Percentiles rank a stretch among this genome's conserved stretches.
Conservation (phyloP, 64 coral and sea anemone species). For the Actinia equina region DNA sequence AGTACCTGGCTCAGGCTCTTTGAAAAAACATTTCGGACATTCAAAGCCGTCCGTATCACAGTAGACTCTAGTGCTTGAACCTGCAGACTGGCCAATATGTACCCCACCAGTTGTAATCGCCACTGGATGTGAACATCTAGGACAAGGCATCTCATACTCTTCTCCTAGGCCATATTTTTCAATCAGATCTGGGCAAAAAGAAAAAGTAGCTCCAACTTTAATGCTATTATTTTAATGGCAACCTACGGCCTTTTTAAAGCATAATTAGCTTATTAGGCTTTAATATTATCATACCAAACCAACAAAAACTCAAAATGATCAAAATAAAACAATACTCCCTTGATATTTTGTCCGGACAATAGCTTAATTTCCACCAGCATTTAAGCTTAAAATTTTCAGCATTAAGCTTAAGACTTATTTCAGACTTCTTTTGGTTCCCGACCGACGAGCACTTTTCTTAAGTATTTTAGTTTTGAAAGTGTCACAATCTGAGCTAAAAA, state of each 20-base stretch:
- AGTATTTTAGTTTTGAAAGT: background rate
- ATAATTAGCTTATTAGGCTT: background rate
- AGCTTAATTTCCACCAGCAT: too few species aligned
- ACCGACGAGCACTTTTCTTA: background rate
- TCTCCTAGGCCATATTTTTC: background rate
- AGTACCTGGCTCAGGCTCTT: background rate
- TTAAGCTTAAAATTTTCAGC: too few species aligned
- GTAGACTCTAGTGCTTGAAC: constrained; percentile 1
- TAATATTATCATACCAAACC: background rate
- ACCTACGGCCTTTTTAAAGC: too few species aligned
- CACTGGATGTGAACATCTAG: background rate
- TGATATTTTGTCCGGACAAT: background rate
- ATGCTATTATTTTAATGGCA: too few species aligned
- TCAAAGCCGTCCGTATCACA: background rate
- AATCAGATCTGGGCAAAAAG: background rate
- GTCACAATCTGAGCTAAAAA: background rate
- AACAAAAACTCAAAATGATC: too few species aligned
- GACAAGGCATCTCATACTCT: background rate
- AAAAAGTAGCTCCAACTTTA: background rate
- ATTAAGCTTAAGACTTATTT: too few species aligned
- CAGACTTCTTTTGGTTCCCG: too few species aligned
- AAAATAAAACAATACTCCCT: background rate
- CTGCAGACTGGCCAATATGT: background rate
- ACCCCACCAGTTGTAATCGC: background rate
- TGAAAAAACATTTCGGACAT: constrained; percentile 1